Conservation (phyloP, 1,140 invertebrate species). For the Galleria mellonella region DNA sequence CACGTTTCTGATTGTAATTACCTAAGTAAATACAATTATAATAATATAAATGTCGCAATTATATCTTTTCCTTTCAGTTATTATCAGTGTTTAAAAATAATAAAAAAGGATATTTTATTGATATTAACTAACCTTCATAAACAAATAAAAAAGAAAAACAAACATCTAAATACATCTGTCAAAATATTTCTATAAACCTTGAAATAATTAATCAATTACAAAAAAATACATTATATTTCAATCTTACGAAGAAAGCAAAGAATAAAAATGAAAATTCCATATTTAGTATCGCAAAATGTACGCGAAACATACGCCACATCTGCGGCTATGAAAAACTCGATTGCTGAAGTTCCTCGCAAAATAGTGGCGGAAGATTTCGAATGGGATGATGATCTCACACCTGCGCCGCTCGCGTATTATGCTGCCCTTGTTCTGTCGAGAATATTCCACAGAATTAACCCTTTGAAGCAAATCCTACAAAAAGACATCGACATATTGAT, state of each 20-base stretch:
- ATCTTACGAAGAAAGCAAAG: neutral
- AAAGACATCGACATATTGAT: slow-evolving; percentile 62
- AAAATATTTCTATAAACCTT: no score
- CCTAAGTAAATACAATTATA: no score
- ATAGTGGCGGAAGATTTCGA: slow-evolving; percentile 59
- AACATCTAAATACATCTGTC: no score
- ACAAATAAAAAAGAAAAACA: no score
- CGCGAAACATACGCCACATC: slow-evolving; percentile 41
- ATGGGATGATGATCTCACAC: slow-evolving; percentile 54
- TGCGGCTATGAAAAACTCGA: slow-evolving; percentile 30
- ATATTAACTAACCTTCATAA: no score
- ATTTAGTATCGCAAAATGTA: slow-evolving; percentile 42
- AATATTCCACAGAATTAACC: slow-evolving; percentile 55
- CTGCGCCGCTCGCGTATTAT: slow-evolving; percentile 50
- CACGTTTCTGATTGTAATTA: no score
- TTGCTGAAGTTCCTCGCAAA: slow-evolving; percentile 36
- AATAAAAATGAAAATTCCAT: slow-evolving; percentile 54
- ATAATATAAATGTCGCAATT: no score
- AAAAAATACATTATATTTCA: no score
- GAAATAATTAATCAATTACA: no score
- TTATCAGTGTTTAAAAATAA: no score
- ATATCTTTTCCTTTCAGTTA: no score
- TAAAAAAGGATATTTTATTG: no score
- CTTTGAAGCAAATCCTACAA: slow-evolving; percentile 46
- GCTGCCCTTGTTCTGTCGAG: slow-evolving; percentile 40